Conservation (phyloP, 2,888 invertebrate species). For the Notodonta dromedarius region DNA sequence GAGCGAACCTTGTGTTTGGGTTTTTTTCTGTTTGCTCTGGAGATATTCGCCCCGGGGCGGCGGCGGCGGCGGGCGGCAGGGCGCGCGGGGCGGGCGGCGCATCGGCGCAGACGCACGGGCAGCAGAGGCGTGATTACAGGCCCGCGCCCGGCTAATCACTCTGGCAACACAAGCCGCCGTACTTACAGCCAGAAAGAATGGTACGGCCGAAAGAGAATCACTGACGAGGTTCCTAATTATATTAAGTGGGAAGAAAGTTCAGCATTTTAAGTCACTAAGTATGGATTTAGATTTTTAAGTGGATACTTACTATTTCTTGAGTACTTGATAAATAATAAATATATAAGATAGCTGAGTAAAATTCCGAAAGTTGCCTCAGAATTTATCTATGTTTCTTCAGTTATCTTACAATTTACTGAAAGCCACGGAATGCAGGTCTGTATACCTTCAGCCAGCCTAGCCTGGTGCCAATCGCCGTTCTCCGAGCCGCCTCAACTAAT, state of each 20-base stretch:
- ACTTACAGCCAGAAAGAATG: constrained; percentile 22
- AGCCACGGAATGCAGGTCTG: no score
- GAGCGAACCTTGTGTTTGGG: constrained; percentile 55
- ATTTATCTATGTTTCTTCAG: no score
- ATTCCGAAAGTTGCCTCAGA: no score
- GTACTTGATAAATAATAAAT: no score
- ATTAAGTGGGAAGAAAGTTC: constrained; percentile 46
- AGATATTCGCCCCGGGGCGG: constrained; percentile 70
- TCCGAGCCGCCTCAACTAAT: no score
- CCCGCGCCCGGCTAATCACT: constrained; percentile 78
- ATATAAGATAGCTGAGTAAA: no score
- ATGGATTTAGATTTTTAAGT: not conserved
- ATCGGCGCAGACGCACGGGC: constrained; percentile 79
- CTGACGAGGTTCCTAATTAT: constrained; percentile 22
- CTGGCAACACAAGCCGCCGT: constrained; percentile 62
- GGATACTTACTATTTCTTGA: not conserved
- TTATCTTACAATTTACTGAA: no score
- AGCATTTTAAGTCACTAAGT: not conserved
- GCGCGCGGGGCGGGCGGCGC: constrained; percentile 44
- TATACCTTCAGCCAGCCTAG: no score
- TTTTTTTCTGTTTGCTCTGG: constrained; percentile 75
- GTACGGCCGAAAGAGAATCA: not conserved
- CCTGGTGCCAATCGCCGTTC: no score
- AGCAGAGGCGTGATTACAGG: constrained; percentile 81
- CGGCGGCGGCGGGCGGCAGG: constrained; percentile 40